Conservation (phyloP, 2,888 invertebrate genomes). For the Xanthostigma xanthostigma region DNA sequence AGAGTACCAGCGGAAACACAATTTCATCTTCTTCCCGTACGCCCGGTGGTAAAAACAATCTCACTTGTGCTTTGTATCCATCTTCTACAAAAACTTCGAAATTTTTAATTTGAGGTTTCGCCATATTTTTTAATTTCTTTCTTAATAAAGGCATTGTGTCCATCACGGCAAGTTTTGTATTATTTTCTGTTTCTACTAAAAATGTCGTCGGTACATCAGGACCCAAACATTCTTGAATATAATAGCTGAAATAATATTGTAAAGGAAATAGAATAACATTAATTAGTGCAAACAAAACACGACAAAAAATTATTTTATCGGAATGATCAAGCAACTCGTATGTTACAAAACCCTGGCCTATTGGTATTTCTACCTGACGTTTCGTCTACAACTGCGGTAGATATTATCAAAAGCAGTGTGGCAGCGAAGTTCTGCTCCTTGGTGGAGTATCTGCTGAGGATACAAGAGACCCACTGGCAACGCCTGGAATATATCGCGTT, state of each 20-base stretch:
- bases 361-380: no score
- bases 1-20: conserved; percentile 63
- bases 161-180: conserved; percentile 44
- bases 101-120: conserved; percentile 60
- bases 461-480: no score
- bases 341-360: no score
- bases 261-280: no score
- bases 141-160: conserved; percentile 53
- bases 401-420: no score
- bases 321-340: no score
- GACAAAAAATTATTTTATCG: no score
- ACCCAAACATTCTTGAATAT: conserved; percentile 65
- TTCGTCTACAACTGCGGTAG: no score
- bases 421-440: no score
- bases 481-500: no score
- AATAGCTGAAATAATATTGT: conserved; percentile 26
- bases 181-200: conserved; percentile 43
- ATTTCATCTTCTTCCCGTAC: conserved; percentile 71
- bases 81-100: conserved; percentile 45
- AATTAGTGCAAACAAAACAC: no score
- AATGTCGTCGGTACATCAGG: conserved; percentile 54
- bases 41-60: conserved; percentile 67
- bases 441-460: no score
- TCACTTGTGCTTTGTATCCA: conserved; percentile 57
- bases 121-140: conserved; percentile 46